These are phyloP conservation scores for Bombus huntii DNA, from an alignment of 1,140 invertebrate genomes.

Conservation along the genomic window DNA sequence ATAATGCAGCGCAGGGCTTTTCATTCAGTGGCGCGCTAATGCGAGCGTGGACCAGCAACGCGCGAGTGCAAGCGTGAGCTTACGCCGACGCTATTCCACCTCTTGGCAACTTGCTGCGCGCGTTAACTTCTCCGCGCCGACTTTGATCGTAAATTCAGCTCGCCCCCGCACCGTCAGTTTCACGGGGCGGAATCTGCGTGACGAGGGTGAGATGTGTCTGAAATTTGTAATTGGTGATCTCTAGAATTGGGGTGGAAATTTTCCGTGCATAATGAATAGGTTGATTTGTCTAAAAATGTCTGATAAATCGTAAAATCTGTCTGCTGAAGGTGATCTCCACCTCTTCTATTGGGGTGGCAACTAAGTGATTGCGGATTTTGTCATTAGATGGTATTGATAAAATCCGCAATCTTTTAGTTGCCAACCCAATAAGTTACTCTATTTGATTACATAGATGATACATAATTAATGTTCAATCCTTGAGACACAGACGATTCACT, in stretches of 20 bases:
- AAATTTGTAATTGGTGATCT: neutral
- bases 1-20: constrained; percentile 66
- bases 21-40: constrained; percentile 57
- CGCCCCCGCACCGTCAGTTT: neutral
- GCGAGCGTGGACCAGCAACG: constrained; percentile 8
- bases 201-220: neutral
- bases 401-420: too few relatives aligned
- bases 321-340: too few relatives aligned
- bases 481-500: too few relatives aligned
- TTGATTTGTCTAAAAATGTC: too few relatives aligned
- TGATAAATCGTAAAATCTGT: too few relatives aligned
- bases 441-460: too few relatives aligned
- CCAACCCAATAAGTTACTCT: too few relatives aligned
- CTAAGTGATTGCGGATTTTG: too few relatives aligned
- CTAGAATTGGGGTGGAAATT: neutral
- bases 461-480: too few relatives aligned
- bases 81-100: neutral
- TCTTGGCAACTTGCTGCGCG: neutral
- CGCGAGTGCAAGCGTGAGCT: too few relatives aligned
- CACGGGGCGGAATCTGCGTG: neutral
- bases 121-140: neutral
- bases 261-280: neutral
- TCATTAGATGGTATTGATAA: too few relatives aligned
- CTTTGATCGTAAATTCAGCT: constrained; percentile 28
- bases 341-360: too few relatives aligned